Conservation (phyloP, 2,113 vertebrate genomes). For the Petromus typicus region DNA sequence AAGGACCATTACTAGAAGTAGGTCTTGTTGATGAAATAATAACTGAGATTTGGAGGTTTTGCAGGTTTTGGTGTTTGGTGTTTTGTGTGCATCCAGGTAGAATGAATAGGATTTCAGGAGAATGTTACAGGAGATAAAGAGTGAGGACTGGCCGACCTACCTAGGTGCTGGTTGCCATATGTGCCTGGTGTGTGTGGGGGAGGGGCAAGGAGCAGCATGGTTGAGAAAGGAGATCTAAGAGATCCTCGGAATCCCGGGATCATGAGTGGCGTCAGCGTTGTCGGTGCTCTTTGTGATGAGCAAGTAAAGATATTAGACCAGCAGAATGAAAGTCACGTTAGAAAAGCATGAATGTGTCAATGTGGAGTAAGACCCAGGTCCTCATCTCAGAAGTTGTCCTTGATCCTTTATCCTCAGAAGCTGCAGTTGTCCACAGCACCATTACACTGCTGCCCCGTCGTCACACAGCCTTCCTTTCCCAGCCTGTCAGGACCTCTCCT, state of each 20-base stretch:
- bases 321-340: neutral
- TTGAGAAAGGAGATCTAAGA: neutral
- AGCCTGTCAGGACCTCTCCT: neutral
- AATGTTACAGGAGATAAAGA: neutral
- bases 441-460: neutral
- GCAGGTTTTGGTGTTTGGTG: neutral
- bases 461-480: accelerated
- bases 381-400: neutral
- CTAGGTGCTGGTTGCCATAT: neutral
- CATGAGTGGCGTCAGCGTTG: neutral
- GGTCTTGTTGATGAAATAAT: neutral
- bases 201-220: no score
- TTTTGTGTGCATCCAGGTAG: neutral
- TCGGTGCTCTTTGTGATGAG: neutral
- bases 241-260: neutral
- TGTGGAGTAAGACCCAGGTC: neutral
- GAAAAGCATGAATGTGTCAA: neutral
- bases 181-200: accelerated
- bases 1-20: neutral
- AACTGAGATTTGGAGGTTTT: neutral
- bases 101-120: neutral
- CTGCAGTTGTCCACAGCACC: neutral
- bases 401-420: neutral
- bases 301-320: neutral
- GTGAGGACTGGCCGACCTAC: neutral